phyloP scores from a whole-genome alignment of 2,888 invertebrate genomes.

The Yponomeuta evonymella region DNA sequence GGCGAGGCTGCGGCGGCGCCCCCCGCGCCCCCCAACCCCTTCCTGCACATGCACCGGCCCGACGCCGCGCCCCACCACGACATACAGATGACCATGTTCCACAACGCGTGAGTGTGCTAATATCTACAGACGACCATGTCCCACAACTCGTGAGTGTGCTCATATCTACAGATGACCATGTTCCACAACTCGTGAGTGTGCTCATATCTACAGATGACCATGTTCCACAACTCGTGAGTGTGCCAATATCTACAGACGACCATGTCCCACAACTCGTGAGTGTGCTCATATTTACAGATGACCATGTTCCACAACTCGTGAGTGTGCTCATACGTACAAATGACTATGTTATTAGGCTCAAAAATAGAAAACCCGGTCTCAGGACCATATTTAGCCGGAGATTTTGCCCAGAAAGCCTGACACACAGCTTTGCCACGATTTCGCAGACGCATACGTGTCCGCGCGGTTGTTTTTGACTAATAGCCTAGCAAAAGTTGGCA shows the following conservation, averaged over 20 bases:
- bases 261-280: neutral
- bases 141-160: neutral
- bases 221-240: neutral
- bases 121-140: neutral
- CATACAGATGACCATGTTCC: constrained; percentile 56
- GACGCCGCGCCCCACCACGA: constrained; percentile 45
- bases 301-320: constrained; percentile 16
- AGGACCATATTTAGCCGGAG: too few species aligned
- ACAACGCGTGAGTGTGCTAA: constrained; percentile 33
- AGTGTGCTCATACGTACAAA: neutral
- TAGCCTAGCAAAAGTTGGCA: too few species aligned
- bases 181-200: neutral
- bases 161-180: neutral
- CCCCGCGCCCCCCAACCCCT: constrained; percentile 76
- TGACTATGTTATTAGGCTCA: neutral
- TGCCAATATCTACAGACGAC: neutral
- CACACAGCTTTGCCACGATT: too few species aligned
- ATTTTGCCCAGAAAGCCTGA: too few species aligned
- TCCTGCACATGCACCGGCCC: constrained; percentile 73
- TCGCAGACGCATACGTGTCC: too few species aligned
- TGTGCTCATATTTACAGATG: neutral
- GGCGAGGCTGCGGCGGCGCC: constrained; percentile 81
- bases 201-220: neutral
- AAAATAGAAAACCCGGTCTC: too few species aligned
- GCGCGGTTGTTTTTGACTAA: too few species aligned